These are phyloP conservation scores for Opisthograptis luteolata DNA, from an alignment of 2,888 invertebrate genomes.

Conservation along the genomic window DNA sequence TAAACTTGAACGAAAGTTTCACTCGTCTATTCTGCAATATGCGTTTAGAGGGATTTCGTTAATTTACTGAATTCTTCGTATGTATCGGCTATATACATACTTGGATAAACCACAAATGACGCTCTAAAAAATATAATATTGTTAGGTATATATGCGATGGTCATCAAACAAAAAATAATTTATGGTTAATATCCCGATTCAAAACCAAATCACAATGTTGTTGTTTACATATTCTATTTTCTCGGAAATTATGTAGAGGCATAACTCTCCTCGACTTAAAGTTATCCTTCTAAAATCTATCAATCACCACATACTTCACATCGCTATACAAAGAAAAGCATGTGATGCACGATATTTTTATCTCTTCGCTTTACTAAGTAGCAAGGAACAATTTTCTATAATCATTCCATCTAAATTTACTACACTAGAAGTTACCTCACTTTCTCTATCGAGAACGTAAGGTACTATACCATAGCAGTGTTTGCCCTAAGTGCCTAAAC, in stretches of 20 bases:
- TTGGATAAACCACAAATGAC: too few species aligned
- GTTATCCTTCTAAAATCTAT: slow-evolving; percentile 6
- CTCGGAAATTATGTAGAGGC: too few species aligned
- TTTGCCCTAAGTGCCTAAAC: slow-evolving; percentile 12
- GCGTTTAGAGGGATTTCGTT: background rate
- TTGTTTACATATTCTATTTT: too few species aligned
- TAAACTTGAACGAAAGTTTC: slow-evolving; percentile 30
- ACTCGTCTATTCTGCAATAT: slow-evolving; percentile 5
- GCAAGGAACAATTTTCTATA: slow-evolving; percentile 1
- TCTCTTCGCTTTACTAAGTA: background rate
- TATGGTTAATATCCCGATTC: too few species aligned
- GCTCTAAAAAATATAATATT: too few species aligned
- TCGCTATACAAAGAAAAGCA: slow-evolving; percentile 3
- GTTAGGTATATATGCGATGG: too few species aligned
- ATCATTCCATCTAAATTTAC: background rate
- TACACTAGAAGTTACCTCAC: background rate
- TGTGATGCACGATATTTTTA: background rate
- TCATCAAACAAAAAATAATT: too few species aligned
- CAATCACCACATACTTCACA: slow-evolving; percentile 3
- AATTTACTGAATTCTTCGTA: too few species aligned
- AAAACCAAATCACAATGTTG: too few species aligned
- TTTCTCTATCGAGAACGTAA: slow-evolving; percentile 6
- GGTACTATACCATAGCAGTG: background rate
- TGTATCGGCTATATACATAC: too few species aligned
- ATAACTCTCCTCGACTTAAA: slow-evolving; percentile 1